Percentiles rank a stretch among this genome's conserved stretches.
Evolutionary conservation across 2,113 vertebrate genomes (phyloP).

Genomic region (Notechis scutatus): DNA sequence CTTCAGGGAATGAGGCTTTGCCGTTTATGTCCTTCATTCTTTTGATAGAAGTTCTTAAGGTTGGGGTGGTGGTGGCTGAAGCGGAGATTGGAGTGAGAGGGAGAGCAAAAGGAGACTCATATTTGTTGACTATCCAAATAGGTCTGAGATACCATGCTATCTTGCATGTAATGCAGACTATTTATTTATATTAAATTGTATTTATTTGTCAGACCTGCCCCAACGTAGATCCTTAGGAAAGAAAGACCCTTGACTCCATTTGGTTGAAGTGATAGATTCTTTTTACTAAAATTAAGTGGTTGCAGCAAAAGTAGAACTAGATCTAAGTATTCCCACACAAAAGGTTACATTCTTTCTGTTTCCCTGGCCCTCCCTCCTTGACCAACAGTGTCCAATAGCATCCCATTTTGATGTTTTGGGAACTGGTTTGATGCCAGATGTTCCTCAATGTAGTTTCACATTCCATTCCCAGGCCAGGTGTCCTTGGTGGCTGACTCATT

Average conservation of each 20-base stretch:
- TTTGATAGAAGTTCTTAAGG: neutral
- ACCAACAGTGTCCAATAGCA: neutral
- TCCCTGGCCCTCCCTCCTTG: neutral
- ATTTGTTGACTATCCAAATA: neutral
- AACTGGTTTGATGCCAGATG: no score
- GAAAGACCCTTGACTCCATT: neutral
- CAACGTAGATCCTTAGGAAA: neutral
- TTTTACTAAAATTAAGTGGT: neutral
- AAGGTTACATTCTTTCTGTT: neutral
- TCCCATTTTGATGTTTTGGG: neutral
- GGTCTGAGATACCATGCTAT: neutral
- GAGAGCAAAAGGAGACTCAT: neutral
- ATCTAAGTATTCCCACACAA: neutral
- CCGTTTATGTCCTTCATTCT: neutral
- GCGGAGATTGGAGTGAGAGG: neutral
- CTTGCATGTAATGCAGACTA: neutral
- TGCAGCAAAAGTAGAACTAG: neutral
- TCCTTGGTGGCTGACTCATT: neutral
- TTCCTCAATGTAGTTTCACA: no score
- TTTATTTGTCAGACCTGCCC: no score
- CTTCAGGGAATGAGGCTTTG: neutral
- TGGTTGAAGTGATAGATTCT: neutral
- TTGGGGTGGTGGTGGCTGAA: neutral
- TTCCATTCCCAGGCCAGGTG: no score
- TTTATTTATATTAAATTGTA: neutral